Conservation (phyloP, 1,140 invertebrate genomes). For the Chrysoperla carnea region DNA sequence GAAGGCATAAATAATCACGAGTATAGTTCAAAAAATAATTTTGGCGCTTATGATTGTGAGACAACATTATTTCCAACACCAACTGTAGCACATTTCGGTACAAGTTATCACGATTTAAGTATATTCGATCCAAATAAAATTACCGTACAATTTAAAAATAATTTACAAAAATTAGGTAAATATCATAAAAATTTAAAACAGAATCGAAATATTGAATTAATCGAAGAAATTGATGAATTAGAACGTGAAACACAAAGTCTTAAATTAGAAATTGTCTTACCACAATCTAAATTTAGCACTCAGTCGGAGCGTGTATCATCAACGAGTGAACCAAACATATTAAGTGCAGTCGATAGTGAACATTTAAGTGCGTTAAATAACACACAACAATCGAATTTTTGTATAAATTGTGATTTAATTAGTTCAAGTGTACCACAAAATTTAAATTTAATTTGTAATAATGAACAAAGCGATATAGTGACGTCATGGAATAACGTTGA, state of each 20-base stretch:
- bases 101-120: constrained; percentile 19
- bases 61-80: constrained; percentile 10
- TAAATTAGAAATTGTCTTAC: too few species aligned
- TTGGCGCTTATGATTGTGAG: constrained; percentile 19
- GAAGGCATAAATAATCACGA: not conserved
- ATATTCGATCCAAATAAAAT: constrained; percentile 7
- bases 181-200: too few species aligned
- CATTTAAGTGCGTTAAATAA: too few species aligned
- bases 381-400: too few species aligned
- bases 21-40: constrained; percentile 1
- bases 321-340: constrained; percentile 25
- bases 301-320: constrained; percentile 4
- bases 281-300: constrained; percentile 15
- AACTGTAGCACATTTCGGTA: constrained; percentile 14
- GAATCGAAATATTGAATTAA: too few species aligned
- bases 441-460: too few species aligned
- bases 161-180: too few species aligned
- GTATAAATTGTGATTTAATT: too few species aligned
- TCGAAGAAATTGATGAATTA: too few species aligned
- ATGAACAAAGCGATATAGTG: constrained; percentile 5
- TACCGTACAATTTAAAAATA: too few species aligned
- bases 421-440: too few species aligned
- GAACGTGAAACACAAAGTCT: too few species aligned
- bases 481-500: not conserved
- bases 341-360: constrained; percentile 13